phyloP scores from a whole-genome alignment of 1,140 invertebrate genomes.

The Drosophila dunni region DNA sequence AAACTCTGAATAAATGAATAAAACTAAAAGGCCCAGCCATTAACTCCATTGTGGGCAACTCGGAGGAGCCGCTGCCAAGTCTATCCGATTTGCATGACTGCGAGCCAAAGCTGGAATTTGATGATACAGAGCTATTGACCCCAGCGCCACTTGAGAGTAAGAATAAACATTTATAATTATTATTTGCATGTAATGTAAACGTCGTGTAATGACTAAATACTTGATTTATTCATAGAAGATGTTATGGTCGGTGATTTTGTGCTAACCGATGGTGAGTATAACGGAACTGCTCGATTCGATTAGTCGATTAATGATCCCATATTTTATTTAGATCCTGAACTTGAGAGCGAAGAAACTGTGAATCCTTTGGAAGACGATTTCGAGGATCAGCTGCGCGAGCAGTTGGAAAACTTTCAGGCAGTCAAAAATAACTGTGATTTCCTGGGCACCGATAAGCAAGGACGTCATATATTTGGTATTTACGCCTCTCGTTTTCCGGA shows the following conservation, averaged over 20 bases:
- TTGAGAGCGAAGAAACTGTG: conserved; percentile 66
- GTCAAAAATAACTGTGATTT: conserved; percentile 80
- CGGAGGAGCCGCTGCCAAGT: conserved; percentile 94
- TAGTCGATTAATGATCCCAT: not conserved
- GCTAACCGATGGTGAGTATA: conserved; percentile 71
- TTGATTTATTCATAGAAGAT: conserved; percentile 70
- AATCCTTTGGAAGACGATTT: conserved; percentile 83
- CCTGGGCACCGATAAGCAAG: conserved; percentile 86
- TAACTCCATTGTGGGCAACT: conserved; percentile 85
- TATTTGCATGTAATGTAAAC: conserved; percentile 34
- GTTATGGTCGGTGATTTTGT: conserved; percentile 84
- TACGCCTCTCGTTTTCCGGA: conserved; percentile 97
- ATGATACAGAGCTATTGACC: conserved; percentile 91
- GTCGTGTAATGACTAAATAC: conserved; percentile 22
- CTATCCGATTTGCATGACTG: conserved; percentile 96
- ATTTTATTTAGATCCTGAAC: conserved; percentile 62
- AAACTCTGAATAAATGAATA: not conserved
- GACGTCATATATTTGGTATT: conserved; percentile 97
- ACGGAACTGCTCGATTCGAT: not conserved
- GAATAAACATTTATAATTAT: conserved; percentile 31
- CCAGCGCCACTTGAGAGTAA: conserved; percentile 74
- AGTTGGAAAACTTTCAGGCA: conserved; percentile 63
- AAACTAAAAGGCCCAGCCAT: conserved; percentile 76
- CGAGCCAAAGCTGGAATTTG: conserved; percentile 97
- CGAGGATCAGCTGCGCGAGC: conserved; percentile 81